Base-by-base conservation (phyloP, 2,888 invertebrate genomes). In the Shargacucullia verbasci region DNA sequence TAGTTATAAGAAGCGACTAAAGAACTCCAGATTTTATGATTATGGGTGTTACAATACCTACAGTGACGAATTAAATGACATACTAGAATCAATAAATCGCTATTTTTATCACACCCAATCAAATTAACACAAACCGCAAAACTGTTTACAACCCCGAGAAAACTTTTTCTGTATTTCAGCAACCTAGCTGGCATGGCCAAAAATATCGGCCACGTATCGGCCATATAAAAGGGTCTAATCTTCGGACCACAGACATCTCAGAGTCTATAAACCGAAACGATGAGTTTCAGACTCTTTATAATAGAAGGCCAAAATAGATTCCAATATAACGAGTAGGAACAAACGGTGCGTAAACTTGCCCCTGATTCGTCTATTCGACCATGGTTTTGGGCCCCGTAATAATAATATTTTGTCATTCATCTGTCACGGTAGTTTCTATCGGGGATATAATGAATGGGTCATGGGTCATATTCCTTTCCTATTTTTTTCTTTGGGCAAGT, bases 231-330 rank as follows among this genome's bases (percentile, higher is more conserved):
- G 61, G 73, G 76, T 73, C 61, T 76, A 73, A 73, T 73, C 73
- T 76, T 61, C 52, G 70, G 60, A 62, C 73, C 73, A 53, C 65
- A 76, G 73, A 70, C 66, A 72, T 76, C 57, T 67, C 61, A 59
- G 60, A 61, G 58, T 68, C 63, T 59, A 78, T 76, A 76, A 78
- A 76, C 44, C 56, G 68, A 56, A 70, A 76, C 62, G 73, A 73
- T 71, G 76, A 76, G 45, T 52, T 59, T 67, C 46, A 54, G 76
- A 43, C 47, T 70, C 69, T 76, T 83, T 84, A 82, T 85, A 85
- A 84, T 75, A 76, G 72, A 81, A 83, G 79, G 70, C 80, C 70
- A 80, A 81, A 79, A 86, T 84, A 81, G 79, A 82, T 83, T 84
- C 74, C 76, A 73, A 76, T 80, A 81, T 85, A 86, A 87, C 81